Percentiles rank a stretch among this genome's conserved stretches.
These are phyloP conservation scores for Eira barbara DNA, from an alignment of 2,113 vertebrate species.

Conservation along the genomic window DNA sequence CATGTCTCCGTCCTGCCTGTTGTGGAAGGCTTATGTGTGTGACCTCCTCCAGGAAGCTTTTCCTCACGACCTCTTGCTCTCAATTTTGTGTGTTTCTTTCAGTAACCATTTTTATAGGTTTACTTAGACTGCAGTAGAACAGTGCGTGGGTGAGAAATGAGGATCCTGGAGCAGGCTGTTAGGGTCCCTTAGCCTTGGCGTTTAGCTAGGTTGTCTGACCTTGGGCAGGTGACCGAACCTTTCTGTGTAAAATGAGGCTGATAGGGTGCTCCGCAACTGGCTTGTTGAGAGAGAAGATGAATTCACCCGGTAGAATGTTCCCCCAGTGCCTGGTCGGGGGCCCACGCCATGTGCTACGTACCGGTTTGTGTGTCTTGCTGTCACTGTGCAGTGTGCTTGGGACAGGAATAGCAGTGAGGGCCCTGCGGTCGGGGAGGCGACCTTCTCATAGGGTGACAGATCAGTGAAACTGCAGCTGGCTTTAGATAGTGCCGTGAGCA, in stretches of 20 bases:
- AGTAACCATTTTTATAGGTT: not conserved
- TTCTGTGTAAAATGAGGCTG: not conserved
- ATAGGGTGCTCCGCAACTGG: not conserved
- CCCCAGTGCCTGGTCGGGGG: not conserved
- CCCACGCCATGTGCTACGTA: accelerated
- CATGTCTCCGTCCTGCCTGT: not conserved
- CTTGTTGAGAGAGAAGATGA: not conserved
- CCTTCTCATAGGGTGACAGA: not conserved
- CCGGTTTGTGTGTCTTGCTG: not conserved
- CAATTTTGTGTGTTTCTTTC: not conserved
- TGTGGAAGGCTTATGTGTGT: not conserved
- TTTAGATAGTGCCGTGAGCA: not conserved
- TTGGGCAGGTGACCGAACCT: not conserved
- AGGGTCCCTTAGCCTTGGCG: not conserved
- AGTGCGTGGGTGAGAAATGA: not conserved
- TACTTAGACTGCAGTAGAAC: not conserved
- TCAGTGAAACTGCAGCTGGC: not conserved
- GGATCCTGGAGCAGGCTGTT: not conserved
- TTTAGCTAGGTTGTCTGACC: not conserved
- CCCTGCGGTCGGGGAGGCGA: not conserved
- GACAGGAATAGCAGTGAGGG: not conserved
- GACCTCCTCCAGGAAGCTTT: not conserved
- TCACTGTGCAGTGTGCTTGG: not conserved
- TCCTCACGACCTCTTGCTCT: not conserved
- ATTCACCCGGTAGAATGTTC: not conserved